A percentile compares a stretch with the other conserved stretches of the same genome.
Conservation (phyloP, 2,888 invertebrate species). For the Eilema sororculum region DNA sequence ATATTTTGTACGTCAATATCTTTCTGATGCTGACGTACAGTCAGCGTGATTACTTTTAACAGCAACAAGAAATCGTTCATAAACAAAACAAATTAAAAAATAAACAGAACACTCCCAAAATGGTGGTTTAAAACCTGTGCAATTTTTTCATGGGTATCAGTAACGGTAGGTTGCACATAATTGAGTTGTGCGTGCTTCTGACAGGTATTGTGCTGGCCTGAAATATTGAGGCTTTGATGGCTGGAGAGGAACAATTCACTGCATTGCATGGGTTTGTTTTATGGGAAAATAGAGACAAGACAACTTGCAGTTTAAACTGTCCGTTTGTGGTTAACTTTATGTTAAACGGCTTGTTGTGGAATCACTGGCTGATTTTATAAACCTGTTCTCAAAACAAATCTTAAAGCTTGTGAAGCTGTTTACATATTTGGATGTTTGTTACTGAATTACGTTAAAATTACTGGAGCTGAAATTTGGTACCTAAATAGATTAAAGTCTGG, state of each 20-base stretch:
- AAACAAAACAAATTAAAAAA: constrained; percentile 33
- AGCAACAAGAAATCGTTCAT: not conserved
- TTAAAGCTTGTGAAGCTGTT: no score
- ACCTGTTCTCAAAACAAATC: no score
- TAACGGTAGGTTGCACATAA: constrained; percentile 64
- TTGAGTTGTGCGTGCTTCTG: constrained; percentile 64
- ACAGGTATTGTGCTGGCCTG: constrained; percentile 59
- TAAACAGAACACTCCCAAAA: constrained; percentile 45
- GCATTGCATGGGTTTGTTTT: constrained; percentile 2
- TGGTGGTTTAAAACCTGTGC: constrained; percentile 43
- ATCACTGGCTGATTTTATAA: no score
- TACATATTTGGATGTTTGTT: no score
- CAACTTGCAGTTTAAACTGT: not conserved
- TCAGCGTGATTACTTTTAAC: not conserved
- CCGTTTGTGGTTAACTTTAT: not conserved
- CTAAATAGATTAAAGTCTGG: no score
- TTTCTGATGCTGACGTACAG: no score
- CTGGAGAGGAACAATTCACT: constrained; percentile 18
- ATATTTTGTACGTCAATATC: no score
- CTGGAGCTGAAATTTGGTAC: no score
- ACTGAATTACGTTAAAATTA: no score
- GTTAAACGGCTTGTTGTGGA: not conserved
- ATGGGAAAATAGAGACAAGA: not conserved
- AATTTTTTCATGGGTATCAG: constrained; percentile 61
- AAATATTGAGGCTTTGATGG: constrained; percentile 48